Conservation (phyloP, 1,140 invertebrate genomes). For the Psilanteris sp. region DNA sequence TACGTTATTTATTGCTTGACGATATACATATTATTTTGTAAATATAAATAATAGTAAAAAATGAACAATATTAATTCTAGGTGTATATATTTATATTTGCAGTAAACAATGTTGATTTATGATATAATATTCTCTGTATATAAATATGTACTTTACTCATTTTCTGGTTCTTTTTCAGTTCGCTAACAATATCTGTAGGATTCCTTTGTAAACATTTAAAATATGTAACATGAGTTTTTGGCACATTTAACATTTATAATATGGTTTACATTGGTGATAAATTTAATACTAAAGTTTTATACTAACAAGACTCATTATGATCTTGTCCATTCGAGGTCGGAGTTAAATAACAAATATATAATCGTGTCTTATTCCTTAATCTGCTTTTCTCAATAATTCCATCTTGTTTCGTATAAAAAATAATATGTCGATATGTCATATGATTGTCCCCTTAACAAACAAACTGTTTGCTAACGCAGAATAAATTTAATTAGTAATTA, state of each 20-base stretch:
- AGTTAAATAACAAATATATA: background rate
- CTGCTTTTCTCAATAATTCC: no score
- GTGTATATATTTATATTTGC: conserved; percentile 16
- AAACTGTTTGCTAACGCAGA: conserved; percentile 1
- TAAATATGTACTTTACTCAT: conserved; percentile 69
- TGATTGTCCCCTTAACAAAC: conserved; percentile 45
- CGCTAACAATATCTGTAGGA: conserved; percentile 46
- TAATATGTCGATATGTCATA: conserved; percentile 40
- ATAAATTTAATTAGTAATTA: conserved; percentile 3
- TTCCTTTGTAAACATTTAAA: conserved; percentile 74
- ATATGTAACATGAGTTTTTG: conserved; percentile 77
- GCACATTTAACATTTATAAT: conserved; percentile 77
- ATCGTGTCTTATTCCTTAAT: conserved; percentile 23
- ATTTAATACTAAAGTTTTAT: conserved; percentile 59
- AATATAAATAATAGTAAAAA: no score
- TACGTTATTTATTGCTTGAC: no score
- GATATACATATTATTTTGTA: no score
- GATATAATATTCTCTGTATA: conserved; percentile 70
- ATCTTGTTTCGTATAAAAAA: conserved; percentile 26
- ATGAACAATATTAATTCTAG: conserved; percentile 18
- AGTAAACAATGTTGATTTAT: conserved; percentile 18
- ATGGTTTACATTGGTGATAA: conserved; percentile 60
- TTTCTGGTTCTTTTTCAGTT: conserved; percentile 40
- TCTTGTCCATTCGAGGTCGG: conserved; percentile 58
- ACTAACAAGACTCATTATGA: conserved; percentile 63